Percentiles rank a stretch among this genome's conserved stretches.
Evolutionary conservation across 2,888 invertebrate species (phyloP).

Genomic region (Hirtodrosophila cameraria): DNA sequence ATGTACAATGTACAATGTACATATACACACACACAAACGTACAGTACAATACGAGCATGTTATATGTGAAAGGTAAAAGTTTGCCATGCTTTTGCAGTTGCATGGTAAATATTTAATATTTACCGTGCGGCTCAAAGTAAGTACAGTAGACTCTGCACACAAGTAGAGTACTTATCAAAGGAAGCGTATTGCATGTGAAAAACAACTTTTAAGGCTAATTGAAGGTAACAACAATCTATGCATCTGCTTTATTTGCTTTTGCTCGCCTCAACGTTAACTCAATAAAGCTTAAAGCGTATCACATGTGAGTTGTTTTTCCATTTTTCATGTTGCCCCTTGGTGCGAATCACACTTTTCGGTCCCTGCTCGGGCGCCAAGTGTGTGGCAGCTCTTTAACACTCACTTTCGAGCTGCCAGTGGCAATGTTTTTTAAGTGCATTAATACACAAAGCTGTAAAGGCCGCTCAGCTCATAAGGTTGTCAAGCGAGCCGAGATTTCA

Average conservation of each 20-base stretch:
- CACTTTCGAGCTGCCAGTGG: slow-evolving; percentile 36
- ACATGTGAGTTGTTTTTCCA: neutral
- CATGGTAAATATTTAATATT: slow-evolving; percentile 65
- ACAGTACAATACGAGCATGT: no score
- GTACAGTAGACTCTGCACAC: neutral
- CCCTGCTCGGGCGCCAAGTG: slow-evolving; percentile 30
- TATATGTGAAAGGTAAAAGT: slow-evolving; percentile 32
- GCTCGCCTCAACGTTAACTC: slow-evolving; percentile 40
- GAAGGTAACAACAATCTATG: slow-evolving; percentile 11
- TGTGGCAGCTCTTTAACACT: slow-evolving; percentile 65
- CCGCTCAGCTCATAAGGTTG: slow-evolving; percentile 46
- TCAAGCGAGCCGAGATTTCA: slow-evolving; percentile 43
- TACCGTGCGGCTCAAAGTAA: slow-evolving; percentile 25
- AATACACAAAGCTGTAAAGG: slow-evolving; percentile 34
- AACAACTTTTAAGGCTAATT: slow-evolving; percentile 31
- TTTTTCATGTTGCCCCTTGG: neutral
- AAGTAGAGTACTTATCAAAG: neutral
- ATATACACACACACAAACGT: slow-evolving; percentile 7
- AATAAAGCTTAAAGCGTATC: slow-evolving; percentile 55
- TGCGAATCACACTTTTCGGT: slow-evolving; percentile 6
- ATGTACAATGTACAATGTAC: no score
- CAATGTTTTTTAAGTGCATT: slow-evolving; percentile 62
- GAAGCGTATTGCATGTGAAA: neutral
- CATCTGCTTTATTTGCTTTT: neutral
- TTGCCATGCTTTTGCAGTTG: slow-evolving; percentile 30